Evolutionary conservation across 2,113 vertebrate species (phyloP), one percentile per base, ranked within the genome.

Genomic region (Xenopus laevis): DNA sequence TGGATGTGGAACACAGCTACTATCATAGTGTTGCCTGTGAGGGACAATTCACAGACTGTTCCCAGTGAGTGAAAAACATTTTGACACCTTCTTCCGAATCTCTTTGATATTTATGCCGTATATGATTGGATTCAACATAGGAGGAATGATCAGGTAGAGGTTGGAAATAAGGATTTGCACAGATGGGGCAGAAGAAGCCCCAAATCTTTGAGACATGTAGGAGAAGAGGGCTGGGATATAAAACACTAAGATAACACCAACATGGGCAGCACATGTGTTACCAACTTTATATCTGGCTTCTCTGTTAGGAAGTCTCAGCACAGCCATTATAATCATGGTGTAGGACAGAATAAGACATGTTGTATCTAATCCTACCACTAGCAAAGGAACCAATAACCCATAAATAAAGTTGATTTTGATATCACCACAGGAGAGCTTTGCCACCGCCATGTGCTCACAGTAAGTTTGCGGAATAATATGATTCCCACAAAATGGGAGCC

Each of bases 101-200:
- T 85, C 81, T 50, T 84, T 87, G 62, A 82, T 87, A 21, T 89
- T 90, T 2, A 89, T 78, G 70, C 84, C 87, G 30, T 91, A 89
- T 60, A 91, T 87, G 4, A 90, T 7, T 0, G 86, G 85, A 60
- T 88, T 89, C 58, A 88, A 82, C 0, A 82, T 85, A 0, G 88
- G 84, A 4, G 88, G 84, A 0, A 90, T 80, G 2, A 85, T 13
- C 17, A 88, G 82, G 71, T 89, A 87, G 20, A 82, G 74, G 23
- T 88, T 87, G 9, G 81, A 87, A 72, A 88, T 78, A 7, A 86
- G 0, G 15, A 80, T 64, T 18, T 82, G 82, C 0, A 85, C 68
- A 3, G 85, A 63, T 0, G 72, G 68, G 2, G 80, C 76, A 0
- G 83, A 0, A 0, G 80, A 23, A 45, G 4, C 83, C 0, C 80